A percentile compares a stretch with the other conserved stretches of the same genome.
phyloP scores from a whole-genome alignment of 2,888 invertebrate species.

The Galerucella pusilla region DNA sequence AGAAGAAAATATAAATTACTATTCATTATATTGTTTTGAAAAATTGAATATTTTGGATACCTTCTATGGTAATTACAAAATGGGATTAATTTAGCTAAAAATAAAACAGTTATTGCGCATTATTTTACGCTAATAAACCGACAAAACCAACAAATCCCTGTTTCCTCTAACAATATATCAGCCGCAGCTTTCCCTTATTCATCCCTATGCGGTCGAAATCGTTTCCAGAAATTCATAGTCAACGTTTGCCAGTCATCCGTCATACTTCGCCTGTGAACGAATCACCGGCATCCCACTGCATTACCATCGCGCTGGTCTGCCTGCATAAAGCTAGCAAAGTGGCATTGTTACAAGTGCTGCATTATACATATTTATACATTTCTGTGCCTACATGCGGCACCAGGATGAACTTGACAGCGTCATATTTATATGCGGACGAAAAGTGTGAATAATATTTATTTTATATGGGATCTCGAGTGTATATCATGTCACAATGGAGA shows the following conservation, averaged over 20 bases:
- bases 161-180: conserved; percentile 15
- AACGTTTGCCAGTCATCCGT: conserved; percentile 52
- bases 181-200: conserved; percentile 25
- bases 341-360: conserved; percentile 46
- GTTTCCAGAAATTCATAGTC: conserved; percentile 51
- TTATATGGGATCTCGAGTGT: conserved; percentile 30
- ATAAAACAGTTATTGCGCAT: not conserved
- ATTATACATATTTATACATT: conserved; percentile 45
- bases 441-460: conserved; percentile 40
- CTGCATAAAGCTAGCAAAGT: conserved; percentile 34
- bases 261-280: conserved; percentile 53
- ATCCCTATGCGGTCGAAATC: conserved; percentile 46
- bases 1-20: too few species aligned
- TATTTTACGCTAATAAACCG: not conserved
- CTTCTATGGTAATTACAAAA: not conserved
- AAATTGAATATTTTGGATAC: not conserved
- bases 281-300: conserved; percentile 18
- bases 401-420: conserved; percentile 40
- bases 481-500: conserved; percentile 28
- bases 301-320: conserved; percentile 11
- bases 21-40: too few species aligned
- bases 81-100: not conserved
- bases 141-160: not conserved
- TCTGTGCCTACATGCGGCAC: conserved; percentile 33
- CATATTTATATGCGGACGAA: conserved; percentile 38